Percentiles rank a stretch among this genome's conserved stretches.
Evolutionary conservation across 2,113 vertebrate genomes (phyloP).

Genomic region (Callipepla squamata): DNA sequence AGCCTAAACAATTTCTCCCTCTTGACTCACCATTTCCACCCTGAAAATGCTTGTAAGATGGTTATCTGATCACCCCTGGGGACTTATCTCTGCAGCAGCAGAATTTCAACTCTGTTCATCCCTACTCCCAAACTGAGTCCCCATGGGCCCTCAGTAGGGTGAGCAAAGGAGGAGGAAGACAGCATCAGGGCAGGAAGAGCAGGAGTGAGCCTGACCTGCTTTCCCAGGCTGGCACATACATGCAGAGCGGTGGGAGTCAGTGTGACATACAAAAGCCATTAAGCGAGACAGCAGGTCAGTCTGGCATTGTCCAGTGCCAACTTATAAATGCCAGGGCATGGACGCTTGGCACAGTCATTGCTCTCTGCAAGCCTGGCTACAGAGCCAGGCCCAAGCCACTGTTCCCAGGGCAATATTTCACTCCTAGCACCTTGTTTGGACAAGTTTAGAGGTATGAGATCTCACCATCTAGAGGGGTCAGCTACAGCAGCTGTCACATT

Average conservation of each 20-base stretch:
- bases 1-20: slow-evolving; percentile 31
- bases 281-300: slow-evolving; percentile 63
- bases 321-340: slow-evolving; percentile 54
- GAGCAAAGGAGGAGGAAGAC: background rate
- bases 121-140: background rate
- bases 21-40: background rate
- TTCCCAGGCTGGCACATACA: slow-evolving; percentile 43
- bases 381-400: background rate
- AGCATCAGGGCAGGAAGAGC: background rate
- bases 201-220: slow-evolving; percentile 21
- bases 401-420: background rate
- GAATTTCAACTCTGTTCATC: background rate
- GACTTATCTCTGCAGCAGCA: background rate
- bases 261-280: slow-evolving; percentile 59
- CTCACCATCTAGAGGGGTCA: background rate
- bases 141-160: background rate
- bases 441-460: slow-evolving; percentile 11
- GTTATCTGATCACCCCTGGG: slow-evolving; percentile 31
- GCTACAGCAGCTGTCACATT: background rate
- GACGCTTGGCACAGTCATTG: background rate
- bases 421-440: background rate
- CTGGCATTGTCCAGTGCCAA: slow-evolving; percentile 32
- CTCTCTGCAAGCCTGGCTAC: background rate
- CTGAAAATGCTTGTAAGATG: slow-evolving; percentile 13
- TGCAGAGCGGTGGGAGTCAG: slow-evolving; percentile 24